Conservation (phyloP, 2,797 vertebrate genomes). For the Podargus strigoides region DNA sequence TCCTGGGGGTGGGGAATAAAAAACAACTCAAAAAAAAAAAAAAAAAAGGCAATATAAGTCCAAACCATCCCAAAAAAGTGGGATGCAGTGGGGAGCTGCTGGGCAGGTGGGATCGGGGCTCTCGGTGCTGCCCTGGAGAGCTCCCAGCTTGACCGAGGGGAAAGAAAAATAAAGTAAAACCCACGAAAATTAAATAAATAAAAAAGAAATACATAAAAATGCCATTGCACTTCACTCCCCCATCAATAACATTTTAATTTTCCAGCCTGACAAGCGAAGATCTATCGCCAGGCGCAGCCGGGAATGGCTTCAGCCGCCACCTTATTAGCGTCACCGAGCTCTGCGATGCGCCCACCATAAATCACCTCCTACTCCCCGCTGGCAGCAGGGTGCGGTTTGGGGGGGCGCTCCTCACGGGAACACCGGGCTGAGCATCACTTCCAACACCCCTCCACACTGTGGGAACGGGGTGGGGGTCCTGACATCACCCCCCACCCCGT, state of each 20-base stretch:
- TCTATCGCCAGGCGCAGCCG: neutral
- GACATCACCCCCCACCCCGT: rapidly evolving
- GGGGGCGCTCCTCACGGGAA: neutral
- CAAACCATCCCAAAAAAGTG: neutral
- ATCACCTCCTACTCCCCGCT: neutral
- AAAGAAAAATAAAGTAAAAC: neutral
- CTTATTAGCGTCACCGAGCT: neutral
- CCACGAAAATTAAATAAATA: neutral
- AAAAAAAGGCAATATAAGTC: rapidly evolving
- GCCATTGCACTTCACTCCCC: neutral
- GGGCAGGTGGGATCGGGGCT: rapidly evolving
- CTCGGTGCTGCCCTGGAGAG: rapidly evolving
- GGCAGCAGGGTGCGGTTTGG: rapidly evolving
- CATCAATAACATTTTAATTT: conserved; percentile 42
- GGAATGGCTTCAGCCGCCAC: neutral
- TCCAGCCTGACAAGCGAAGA: neutral
- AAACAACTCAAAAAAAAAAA: too few species aligned
- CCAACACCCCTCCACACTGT: neutral
- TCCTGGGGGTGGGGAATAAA: too few species aligned
- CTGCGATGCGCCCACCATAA: neutral
- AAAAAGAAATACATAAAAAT: too few species aligned
- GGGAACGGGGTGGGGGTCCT: neutral
- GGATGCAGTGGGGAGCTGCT: rapidly evolving
- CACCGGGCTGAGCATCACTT: neutral
- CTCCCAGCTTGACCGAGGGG: neutral